These are phyloP conservation scores for Pachycephala philippinensis DNA, from an alignment of 2,113 vertebrate species.

Conservation along the genomic window DNA sequence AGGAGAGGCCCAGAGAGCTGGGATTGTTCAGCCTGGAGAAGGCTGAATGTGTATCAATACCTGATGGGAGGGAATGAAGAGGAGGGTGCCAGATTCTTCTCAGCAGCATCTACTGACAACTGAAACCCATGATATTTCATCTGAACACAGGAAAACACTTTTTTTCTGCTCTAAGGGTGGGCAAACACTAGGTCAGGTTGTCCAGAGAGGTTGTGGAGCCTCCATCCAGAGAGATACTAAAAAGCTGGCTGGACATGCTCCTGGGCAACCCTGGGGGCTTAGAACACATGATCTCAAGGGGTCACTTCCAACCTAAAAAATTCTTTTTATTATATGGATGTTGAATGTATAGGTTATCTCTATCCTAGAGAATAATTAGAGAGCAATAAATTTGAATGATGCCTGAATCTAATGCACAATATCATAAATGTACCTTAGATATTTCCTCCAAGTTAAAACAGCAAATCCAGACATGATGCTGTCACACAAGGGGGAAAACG, in stretches of 20 bases:
- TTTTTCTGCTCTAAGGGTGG: background rate
- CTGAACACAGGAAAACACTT: background rate
- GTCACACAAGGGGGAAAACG: accelerated
- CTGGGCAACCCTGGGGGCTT: background rate
- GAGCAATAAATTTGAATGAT: background rate
- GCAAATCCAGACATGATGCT: background rate
- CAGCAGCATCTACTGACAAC: background rate
- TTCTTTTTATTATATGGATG: background rate
- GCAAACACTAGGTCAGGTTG: background rate
- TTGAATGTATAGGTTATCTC: background rate
- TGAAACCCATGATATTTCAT: background rate
- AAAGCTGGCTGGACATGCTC: background rate
- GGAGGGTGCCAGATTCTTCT: background rate
- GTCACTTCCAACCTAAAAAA: background rate
- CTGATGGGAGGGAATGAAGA: background rate
- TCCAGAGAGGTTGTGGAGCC: background rate
- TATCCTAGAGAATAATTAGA: background rate
- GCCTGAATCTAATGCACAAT: background rate
- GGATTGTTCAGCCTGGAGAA: background rate
- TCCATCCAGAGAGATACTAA: background rate
- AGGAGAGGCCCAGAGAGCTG: background rate
- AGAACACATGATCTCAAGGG: background rate
- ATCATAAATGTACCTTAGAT: background rate
- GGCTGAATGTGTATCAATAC: background rate
- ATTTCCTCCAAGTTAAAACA: background rate